phyloP scores from a whole-genome alignment of 2,797 vertebrate genomes.

The Esox masquinongy region DNA sequence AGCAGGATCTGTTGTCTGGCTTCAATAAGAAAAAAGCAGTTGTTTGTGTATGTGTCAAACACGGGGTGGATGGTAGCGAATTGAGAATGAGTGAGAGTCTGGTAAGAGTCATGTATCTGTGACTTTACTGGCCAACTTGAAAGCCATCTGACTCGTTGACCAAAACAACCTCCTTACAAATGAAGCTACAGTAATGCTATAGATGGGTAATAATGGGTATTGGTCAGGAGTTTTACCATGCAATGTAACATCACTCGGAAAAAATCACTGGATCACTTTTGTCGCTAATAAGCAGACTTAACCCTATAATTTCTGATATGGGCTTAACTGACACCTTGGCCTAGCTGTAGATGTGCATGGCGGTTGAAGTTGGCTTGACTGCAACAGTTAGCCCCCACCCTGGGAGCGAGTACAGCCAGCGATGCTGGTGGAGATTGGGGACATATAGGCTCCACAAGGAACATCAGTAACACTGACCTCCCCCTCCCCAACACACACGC shows the following conservation, averaged over 20 bases:
- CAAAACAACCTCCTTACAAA: neutral
- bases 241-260: neutral
- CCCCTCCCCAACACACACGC: neutral
- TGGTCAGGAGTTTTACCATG: neutral
- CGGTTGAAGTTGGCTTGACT: neutral
- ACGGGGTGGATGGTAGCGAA: neutral
- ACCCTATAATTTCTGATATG: neutral
- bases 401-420: neutral
- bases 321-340: neutral
- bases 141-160: neutral
- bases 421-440: neutral
- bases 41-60: conserved; percentile 17
- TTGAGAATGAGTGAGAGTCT: neutral
- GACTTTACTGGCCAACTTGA: neutral
- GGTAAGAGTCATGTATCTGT: neutral
- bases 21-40: neutral
- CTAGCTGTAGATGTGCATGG: neutral
- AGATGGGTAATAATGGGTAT: neutral
- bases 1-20: neutral
- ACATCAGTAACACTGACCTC: neutral
- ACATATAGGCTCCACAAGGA: neutral
- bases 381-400: neutral
- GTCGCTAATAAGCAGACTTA: neutral
- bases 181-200: neutral
- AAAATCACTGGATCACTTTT: neutral